These are phyloP conservation scores for Falco naumanni DNA, from an alignment of 2,797 vertebrate genomes.

Conservation along the genomic window DNA sequence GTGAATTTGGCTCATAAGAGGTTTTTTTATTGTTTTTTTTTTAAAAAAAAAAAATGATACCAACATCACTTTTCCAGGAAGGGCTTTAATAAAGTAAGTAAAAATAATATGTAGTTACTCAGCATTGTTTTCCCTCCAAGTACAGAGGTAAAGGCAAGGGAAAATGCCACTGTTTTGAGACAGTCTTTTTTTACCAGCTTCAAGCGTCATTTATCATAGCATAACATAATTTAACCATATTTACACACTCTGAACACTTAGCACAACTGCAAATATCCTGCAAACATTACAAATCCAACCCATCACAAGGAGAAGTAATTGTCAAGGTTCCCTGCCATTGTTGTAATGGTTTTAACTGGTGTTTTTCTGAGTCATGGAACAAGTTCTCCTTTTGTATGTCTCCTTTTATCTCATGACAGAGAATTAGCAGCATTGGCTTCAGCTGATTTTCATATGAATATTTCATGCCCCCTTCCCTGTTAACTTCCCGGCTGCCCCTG, in stretches of 20 bases:
- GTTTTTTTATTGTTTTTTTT: not conserved
- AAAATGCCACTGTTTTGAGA: not conserved
- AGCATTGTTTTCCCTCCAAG: not conserved
- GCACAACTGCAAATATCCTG: not conserved
- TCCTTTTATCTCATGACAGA: not conserved
- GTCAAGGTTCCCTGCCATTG: not conserved
- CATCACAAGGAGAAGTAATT: not conserved
- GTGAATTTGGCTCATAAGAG: not conserved
- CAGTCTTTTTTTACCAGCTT: not conserved
- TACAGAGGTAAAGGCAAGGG: not conserved
- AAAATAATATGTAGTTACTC: not conserved
- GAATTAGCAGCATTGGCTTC: not conserved
- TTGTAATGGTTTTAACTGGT: not conserved
- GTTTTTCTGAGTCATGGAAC: not conserved
- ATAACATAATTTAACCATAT: not conserved
- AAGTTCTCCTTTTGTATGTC: not conserved
- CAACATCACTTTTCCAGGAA: slow-evolving; percentile 10
- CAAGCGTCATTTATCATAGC: not conserved
- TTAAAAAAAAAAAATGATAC: not conserved
- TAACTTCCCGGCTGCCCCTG: not conserved
- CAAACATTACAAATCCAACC: not conserved
- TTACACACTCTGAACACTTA: not conserved
- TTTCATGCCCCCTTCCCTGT: not conserved
- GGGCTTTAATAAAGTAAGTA: slow-evolving; percentile 25
- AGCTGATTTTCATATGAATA: not conserved